Evolutionary conservation across 92 coral and sea anemone genomes (phyloP).

Genomic region (Scolanthus callimorphus): DNA sequence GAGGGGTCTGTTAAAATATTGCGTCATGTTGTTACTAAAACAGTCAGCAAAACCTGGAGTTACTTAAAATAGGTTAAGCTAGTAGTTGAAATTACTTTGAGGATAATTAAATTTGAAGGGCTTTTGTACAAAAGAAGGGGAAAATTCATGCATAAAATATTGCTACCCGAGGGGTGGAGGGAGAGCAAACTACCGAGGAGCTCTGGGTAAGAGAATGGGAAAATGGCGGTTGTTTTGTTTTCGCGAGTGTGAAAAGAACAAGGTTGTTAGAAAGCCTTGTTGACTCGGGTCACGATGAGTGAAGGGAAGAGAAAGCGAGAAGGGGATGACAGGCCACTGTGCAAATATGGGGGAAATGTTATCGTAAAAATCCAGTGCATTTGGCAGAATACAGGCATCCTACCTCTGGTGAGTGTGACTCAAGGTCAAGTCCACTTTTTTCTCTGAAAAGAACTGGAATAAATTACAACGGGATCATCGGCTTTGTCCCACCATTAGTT

Average conservation of each 20-base stretch:
- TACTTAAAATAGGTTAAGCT: no score
- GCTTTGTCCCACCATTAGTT: no score
- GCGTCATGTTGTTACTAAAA: not conserved
- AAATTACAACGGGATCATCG: no score
- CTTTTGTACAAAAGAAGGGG: no score
- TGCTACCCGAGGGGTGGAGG: not conserved
- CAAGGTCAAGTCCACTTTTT: no score
- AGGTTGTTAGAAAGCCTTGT: no score
- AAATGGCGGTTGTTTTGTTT: not conserved
- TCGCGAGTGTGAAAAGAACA: not conserved
- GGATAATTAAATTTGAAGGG: no score
- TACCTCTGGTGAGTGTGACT: not conserved
- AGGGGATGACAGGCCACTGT: constrained; percentile 54
- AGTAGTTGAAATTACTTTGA: no score
- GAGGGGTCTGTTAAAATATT: not conserved
- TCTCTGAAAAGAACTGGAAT: no score
- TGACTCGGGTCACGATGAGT: constrained; percentile 25
- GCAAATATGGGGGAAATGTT: constrained; percentile 90
- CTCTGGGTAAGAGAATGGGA: not conserved
- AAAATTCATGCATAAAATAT: no score
- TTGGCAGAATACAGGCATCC: constrained; percentile 84
- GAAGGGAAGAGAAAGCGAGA: constrained; percentile 29
- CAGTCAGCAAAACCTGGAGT: no score
- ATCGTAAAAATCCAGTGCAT: constrained; percentile 87
- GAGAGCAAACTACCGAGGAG: not conserved